A percentile compares a stretch with the other conserved stretches of the same genome.
These are phyloP conservation scores for Paramisgurnus dabryanus DNA, from an alignment of 2,113 vertebrate genomes.

Conservation along the genomic window DNA sequence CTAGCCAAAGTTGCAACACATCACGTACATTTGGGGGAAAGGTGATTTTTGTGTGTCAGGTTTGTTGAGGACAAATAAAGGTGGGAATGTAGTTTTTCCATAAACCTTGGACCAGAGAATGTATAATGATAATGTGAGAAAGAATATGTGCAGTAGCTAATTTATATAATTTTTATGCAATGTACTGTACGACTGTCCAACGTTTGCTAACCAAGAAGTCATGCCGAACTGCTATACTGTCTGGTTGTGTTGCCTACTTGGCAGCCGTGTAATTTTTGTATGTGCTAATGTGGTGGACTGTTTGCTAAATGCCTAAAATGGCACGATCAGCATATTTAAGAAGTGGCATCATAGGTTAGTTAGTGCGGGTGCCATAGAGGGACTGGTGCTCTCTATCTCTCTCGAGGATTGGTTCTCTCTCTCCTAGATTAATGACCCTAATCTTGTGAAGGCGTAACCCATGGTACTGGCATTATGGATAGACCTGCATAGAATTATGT, in stretches of 20 bases:
- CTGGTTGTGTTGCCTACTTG: constrained; percentile 8
- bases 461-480: constrained; percentile 51
- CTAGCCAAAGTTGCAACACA: constrained; percentile 37
- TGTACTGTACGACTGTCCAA: neutral
- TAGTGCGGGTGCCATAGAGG: neutral
- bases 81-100: neutral
- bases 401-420: constrained; percentile 49
- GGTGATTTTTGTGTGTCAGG: constrained; percentile 2
- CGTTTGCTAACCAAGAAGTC: neutral
- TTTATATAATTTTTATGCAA: neutral
- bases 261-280: neutral
- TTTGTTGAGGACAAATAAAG: neutral
- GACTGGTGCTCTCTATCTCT: constrained; percentile 10
- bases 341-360: constrained; percentile 19
- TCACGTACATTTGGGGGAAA: constrained; percentile 8
- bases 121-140: neutral
- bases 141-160: neutral
- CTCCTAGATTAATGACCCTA: constrained; percentile 58
- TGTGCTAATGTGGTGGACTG: constrained; percentile 10
- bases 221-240: neutral
- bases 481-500: constrained; percentile 21
- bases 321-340: constrained; percentile 32
- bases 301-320: constrained; percentile 15
- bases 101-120: neutral
- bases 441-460: constrained; percentile 52